Evolutionary conservation across 35 echinoderm and acorn worm species (phyloP).

Genomic region (Lytechinus pictus): DNA sequence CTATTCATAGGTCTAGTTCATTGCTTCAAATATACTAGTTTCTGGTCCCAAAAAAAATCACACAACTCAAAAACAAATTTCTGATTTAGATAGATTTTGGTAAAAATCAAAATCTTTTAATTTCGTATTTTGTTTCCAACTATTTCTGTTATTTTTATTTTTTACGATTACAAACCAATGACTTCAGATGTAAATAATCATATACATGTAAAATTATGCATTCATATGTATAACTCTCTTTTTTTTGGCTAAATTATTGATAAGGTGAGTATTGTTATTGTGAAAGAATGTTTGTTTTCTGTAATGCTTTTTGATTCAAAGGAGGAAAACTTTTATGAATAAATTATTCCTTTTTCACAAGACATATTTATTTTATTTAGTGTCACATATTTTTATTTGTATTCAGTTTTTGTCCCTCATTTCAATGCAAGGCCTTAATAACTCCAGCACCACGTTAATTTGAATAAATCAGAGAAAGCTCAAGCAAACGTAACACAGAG

Average conservation of each 20-base stretch:
- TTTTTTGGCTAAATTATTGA: neutral
- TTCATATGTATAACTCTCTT: neutral
- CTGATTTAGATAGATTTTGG: neutral
- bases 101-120: neutral
- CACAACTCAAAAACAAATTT: neutral
- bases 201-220: neutral
- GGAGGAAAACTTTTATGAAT: neutral
- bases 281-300: neutral
- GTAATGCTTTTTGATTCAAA: neutral
- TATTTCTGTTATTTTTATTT: neutral
- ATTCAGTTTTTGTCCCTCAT: too few species aligned
- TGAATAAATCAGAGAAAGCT: too few species aligned
- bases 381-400: too few species aligned
- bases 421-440: too few species aligned
- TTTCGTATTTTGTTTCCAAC: neutral
- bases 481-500: too few species aligned
- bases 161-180: neutral
- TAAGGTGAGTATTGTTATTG: neutral
- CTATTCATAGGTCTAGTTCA: neutral
- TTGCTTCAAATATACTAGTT: neutral
- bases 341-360: conserved; percentile 20
- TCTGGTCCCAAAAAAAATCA: neutral
- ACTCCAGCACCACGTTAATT: too few species aligned
- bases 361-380: neutral
- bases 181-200: neutral